Conservation (phyloP, 1,140 invertebrate species). For the Hylaeus volcanicus region DNA sequence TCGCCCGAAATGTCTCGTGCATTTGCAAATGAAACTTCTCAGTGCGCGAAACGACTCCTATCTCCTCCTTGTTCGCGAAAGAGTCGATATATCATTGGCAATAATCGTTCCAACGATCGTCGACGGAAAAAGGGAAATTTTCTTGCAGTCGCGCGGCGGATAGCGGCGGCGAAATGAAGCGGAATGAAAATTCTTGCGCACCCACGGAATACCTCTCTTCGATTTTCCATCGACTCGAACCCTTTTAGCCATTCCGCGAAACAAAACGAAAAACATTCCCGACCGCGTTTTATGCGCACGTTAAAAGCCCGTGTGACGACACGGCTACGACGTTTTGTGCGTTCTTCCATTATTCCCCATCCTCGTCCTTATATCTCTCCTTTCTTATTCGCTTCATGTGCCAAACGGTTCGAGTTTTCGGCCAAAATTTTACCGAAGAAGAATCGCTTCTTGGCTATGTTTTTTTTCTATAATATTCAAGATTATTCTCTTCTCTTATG, state of each 20-base stretch:
- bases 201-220: neutral
- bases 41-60: neutral
- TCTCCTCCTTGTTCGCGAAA: neutral
- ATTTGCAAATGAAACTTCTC: neutral
- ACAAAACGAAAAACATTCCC: slow-evolving; percentile 14
- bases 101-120: slow-evolving; percentile 1
- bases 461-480: too few species aligned
- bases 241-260: slow-evolving; percentile 12
- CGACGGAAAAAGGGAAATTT: slow-evolving; percentile 10
- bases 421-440: too few species aligned
- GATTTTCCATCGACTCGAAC: slow-evolving; percentile 11
- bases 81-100: neutral
- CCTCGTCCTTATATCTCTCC: slow-evolving; percentile 46
- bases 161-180: neutral
- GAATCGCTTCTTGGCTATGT: too few species aligned
- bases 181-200: slow-evolving; percentile 22
- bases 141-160: neutral
- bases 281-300: slow-evolving; percentile 23
- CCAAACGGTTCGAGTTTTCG: neutral
- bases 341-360: slow-evolving; percentile 40
- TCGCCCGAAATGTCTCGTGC: neutral
- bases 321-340: slow-evolving; percentile 20
- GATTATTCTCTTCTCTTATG: too few species aligned
- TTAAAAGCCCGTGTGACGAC: slow-evolving; percentile 46
- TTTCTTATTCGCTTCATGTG: slow-evolving; percentile 36